Evolutionary conservation across 35 echinoderm and acorn worm genomes (phyloP).

Genomic region (Chiridota heheva): DNA sequence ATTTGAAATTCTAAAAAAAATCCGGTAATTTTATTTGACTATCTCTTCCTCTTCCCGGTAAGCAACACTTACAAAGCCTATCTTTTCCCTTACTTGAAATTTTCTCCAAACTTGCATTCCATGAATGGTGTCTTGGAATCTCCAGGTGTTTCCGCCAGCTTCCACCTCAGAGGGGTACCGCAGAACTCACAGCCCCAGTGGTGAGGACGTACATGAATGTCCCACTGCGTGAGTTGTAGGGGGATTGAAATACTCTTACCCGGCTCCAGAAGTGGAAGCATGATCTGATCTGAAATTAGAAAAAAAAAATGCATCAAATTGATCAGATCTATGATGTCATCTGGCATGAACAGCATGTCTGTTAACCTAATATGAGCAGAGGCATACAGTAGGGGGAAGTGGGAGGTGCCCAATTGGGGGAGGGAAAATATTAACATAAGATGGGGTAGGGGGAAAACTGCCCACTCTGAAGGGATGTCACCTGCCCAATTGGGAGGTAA

Average conservation of each 20-base stretch:
- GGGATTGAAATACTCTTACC: conserved; percentile 58
- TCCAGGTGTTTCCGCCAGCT: conserved; percentile 47
- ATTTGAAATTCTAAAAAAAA: neutral
- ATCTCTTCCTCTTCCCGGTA: conserved; percentile 42
- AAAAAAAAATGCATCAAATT: conserved; percentile 9
- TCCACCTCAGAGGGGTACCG: conserved; percentile 53
- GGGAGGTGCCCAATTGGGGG: too few species aligned
- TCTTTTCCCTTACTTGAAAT: conserved; percentile 42
- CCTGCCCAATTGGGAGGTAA: too few species aligned
- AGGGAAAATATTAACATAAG: too few species aligned
- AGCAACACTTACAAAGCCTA: too few species aligned
- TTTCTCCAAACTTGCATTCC: conserved; percentile 69
- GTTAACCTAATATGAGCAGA: too few species aligned
- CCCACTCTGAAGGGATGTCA: too few species aligned
- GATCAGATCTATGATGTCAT: too few species aligned
- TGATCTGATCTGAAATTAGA: conserved; percentile 38
- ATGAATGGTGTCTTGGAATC: conserved; percentile 51
- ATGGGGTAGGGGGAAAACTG: too few species aligned
- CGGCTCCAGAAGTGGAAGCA: conserved; percentile 49
- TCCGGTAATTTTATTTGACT: conserved; percentile 41
- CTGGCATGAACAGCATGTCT: too few species aligned
- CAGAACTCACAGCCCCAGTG: conserved; percentile 74
- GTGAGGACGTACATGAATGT: conserved; percentile 74
- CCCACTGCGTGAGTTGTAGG: conserved; percentile 62
- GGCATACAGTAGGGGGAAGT: too few species aligned